Evolutionary conservation across 1,140 invertebrate species (phyloP).

Genomic region (Pomacea maculata): DNA sequence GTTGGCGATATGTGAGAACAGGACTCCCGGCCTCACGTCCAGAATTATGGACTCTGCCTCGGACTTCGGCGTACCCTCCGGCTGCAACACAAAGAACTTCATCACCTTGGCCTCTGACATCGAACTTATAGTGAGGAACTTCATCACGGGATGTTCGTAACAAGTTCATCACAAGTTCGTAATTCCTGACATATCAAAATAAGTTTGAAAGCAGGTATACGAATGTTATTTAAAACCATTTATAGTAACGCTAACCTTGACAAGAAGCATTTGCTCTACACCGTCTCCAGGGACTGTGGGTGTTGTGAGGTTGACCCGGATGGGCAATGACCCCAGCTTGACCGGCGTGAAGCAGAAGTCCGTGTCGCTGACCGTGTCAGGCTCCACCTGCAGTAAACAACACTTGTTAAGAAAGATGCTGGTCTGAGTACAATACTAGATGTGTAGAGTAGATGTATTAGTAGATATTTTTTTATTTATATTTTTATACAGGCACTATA

Average conservation of each 20-base stretch:
- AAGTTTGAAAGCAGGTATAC: too few relatives aligned
- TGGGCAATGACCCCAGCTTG: conserved; percentile 10
- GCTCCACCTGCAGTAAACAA: conserved; percentile 17
- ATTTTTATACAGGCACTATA: too few relatives aligned
- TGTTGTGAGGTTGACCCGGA: conserved; percentile 23
- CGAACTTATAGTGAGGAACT: too few relatives aligned
- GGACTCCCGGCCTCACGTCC: background rate
- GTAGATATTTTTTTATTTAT: too few relatives aligned
- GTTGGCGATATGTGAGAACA: conserved; percentile 4
- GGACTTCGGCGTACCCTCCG: background rate
- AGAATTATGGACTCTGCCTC: background rate
- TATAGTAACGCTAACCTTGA: conserved; percentile 18
- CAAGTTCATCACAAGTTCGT: too few relatives aligned
- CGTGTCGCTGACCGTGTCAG: background rate
- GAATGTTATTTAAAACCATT: too few relatives aligned
- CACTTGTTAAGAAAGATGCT: too few relatives aligned
- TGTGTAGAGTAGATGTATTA: too few relatives aligned
- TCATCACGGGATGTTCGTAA: too few relatives aligned
- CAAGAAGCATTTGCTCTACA: conserved; percentile 23
- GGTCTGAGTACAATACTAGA: too few relatives aligned
- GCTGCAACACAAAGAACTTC: background rate
- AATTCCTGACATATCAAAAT: too few relatives aligned
- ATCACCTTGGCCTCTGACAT: too few relatives aligned
- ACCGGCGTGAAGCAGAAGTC: conserved; percentile 29
- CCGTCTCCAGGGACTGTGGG: conserved; percentile 19